Base-by-base conservation (phyloP, 1,140 invertebrate species). In the Drosophila pectinifera region DNA sequence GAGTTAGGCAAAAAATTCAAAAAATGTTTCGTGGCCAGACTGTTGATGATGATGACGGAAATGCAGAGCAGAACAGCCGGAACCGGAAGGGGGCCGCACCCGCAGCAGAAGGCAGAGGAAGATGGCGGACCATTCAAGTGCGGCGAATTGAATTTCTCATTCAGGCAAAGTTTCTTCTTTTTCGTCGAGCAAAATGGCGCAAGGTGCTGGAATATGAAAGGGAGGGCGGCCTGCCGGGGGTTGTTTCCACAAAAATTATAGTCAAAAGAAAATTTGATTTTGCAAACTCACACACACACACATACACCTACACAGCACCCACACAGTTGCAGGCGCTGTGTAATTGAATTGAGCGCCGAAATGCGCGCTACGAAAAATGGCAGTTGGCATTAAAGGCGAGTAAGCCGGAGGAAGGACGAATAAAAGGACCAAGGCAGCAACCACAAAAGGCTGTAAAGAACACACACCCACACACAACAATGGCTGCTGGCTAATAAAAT, bases 401-500 rank as follows among this genome's bases (percentile, higher is more conserved):
- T 49, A 58, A 55, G 58, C 24, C 48, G 42, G 6, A 38, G 34
- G 39, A 31, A 48, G 34, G 48, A 53, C 24, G n/a, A 28, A 46
- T 38, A 53, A 18, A 39, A 62, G 38, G 51, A 61, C 62, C 57
- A 55, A 20, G 48, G 42, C 61, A 63, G 59, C 72, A 77, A 78
- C 77, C 79, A 82, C 79, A 82, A 82, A 82, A 78, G 59, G 58
- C 74, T 57, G 67, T 28, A 59, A 72, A 55, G 18, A 45, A 62
- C 38, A 49, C 45, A 56, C 38, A 59, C 39, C 43, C 26, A 22
- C 34, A 22, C 16, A 58, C 41, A 46, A 88, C 74, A 86, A 86
- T 88, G 78, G 82, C 79, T 67, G 82, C 75, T 67, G 70, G 73
- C 85, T 89, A 89, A 89, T 90, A 89, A 89, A 90, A 90, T 85